These are phyloP conservation scores for Diaperis boleti DNA, from an alignment of 2,888 invertebrate genomes.

Conservation along the genomic window DNA sequence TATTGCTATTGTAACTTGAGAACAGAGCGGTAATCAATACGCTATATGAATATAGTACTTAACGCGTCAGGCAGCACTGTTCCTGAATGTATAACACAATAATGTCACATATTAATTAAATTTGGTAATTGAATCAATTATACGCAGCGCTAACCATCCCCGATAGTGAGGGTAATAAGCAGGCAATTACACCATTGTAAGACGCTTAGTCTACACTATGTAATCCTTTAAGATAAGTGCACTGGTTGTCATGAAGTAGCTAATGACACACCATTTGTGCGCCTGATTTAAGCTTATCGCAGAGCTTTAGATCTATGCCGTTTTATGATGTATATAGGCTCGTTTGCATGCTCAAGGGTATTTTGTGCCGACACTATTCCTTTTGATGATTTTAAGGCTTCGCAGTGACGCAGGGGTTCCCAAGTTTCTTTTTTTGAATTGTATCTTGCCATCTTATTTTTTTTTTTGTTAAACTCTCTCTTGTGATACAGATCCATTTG, in stretches of 20 bases:
- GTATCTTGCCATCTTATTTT: no score
- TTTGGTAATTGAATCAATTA: slow-evolving; percentile 39
- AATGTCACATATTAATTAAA: slow-evolving; percentile 42
- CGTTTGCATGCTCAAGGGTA: neutral
- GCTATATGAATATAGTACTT: slow-evolving; percentile 37
- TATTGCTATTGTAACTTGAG: slow-evolving; percentile 25
- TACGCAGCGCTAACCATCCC: slow-evolving; percentile 33
- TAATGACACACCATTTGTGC: slow-evolving; percentile 34
- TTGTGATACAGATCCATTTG: no score
- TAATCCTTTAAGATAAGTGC: slow-evolving; percentile 32
- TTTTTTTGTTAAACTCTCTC: no score
- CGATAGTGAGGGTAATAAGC: slow-evolving; percentile 38
- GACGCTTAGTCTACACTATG: slow-evolving; percentile 36
- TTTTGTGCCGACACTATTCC: neutral
- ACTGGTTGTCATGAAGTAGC: slow-evolving; percentile 32
- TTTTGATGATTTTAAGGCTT: no score
- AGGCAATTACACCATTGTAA: slow-evolving; percentile 40
- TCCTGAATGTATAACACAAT: slow-evolving; percentile 31
- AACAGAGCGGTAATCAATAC: slow-evolving; percentile 19
- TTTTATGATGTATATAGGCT: no score
- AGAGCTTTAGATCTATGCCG: no score
- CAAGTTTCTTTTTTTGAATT: no score
- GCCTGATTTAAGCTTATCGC: slow-evolving; percentile 18
- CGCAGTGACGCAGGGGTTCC: no score
- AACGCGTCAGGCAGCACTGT: slow-evolving; percentile 22